Evolutionary conservation across 30 jellyfish, hydroid and myxozoan species (phyloP).

Genomic region (Catostylus mosaicus): DNA sequence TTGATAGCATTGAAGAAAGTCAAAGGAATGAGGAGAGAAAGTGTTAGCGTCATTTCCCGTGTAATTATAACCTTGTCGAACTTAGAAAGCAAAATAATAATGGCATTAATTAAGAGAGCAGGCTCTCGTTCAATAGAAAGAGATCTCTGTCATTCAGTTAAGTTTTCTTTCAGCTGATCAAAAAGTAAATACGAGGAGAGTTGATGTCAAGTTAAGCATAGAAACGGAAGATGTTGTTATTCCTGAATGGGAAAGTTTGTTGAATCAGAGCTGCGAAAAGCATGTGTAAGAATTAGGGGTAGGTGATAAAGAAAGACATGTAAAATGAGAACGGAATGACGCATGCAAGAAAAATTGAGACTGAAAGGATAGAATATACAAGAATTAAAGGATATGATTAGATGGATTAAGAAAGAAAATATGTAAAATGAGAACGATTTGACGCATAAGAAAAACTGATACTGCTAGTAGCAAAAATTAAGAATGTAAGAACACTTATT

Average conservation of each 20-base stretch:
- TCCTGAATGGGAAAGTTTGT: not conserved
- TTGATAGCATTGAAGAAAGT: too few relatives aligned
- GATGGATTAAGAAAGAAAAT: not conserved
- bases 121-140: not conserved
- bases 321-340: too few relatives aligned
- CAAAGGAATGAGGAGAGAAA: too few relatives aligned
- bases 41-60: slow-evolving; percentile 2
- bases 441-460: not conserved
- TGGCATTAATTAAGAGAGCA: not conserved
- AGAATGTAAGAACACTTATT: too few relatives aligned
- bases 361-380: not conserved
- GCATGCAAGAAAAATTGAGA: too few relatives aligned
- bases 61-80: slow-evolving; percentile 2
- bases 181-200: not conserved
- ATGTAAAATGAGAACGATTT: not conserved
- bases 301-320: too few relatives aligned
- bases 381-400: not conserved
- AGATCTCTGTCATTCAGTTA: not conserved
- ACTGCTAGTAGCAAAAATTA: too few relatives aligned
- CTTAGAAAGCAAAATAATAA: not conserved
- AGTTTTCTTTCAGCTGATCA: not conserved
- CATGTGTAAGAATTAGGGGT: too few relatives aligned
- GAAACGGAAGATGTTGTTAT: not conserved
- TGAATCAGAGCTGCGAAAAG: not conserved
- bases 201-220: not conserved